Evolutionary conservation across 2,888 invertebrate genomes (phyloP), one percentile per base, ranked within the genome.

Genomic region (Nymphalis polychloros): DNA sequence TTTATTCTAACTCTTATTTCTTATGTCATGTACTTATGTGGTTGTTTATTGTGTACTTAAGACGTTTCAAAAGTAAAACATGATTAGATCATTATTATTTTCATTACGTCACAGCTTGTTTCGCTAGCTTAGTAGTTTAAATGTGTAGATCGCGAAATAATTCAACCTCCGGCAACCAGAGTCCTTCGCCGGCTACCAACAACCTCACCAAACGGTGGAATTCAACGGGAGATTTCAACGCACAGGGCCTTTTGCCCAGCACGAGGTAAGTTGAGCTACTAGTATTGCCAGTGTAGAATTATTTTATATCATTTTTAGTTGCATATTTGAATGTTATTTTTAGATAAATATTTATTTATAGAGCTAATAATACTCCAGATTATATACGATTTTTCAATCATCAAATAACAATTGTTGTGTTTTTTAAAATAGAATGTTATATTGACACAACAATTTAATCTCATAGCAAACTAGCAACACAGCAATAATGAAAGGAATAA

Each of bases 151-250:
- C 93, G 68, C 87, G 93, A 63, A 93, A 93, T 81, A 94, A 94
- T 84, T 94, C 94, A 60, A 93, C 94, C 71, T 94, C 94, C 69
- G 93, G 94, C 78, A 94, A 94, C 84, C 93, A 94, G 79, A 94
- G 94, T 76, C 93, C 93, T 53, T 84, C 93, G 70, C 84, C 94
- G 52, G 89, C 85, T 23, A 79, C 84, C 71, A 84, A 85, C 82
- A 93, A 90, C 82, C 93, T 95, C 73, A 93, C 94, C 68, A 97
- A 96, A 88, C 90, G 96, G 67, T 97, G 97, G 97, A 96, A 94
- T 81, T 96, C 96, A 23, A 97, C 97, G 0, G 96, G 96, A 6
- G 97, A 97, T 90, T 97, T 97, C 91, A 95, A 95, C 80, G 86
- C 93, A 0, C 93, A 93, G 64, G 93, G 93, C 0, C 83, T 93